Conservation (phyloP, 2,113 vertebrate species). For the Macrotus californicus region DNA sequence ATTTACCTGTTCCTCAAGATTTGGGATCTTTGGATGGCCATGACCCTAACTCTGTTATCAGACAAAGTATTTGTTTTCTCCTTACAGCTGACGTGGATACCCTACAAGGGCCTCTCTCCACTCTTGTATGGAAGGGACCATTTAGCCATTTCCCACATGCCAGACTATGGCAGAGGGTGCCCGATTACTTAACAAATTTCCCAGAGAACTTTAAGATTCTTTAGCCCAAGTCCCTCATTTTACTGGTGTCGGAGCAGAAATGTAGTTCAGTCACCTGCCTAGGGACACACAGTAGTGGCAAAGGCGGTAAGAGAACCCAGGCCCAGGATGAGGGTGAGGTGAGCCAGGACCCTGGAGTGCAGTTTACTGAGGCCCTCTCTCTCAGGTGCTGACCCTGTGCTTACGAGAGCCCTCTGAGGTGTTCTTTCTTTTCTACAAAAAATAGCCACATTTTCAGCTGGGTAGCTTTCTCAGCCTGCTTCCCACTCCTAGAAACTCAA, state of each 20-base stretch:
- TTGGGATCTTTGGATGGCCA: not conserved
- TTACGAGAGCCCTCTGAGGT: not conserved
- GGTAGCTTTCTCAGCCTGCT: not conserved
- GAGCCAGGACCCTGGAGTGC: not conserved
- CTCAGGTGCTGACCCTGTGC: not conserved
- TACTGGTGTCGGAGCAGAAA: not conserved
- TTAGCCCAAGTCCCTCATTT: not conserved
- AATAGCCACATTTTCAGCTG: not conserved
- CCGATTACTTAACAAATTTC: not conserved
- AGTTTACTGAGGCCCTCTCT: not conserved
- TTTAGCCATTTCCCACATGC: not conserved
- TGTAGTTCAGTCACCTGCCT: not conserved
- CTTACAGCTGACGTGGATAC: not conserved
- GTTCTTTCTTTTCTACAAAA: not conserved
- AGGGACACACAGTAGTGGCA: not conserved
- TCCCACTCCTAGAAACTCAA: not conserved
- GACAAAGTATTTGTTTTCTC: not conserved
- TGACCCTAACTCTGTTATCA: not conserved
- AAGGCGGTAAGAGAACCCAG: not conserved
- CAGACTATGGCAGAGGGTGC: not conserved
- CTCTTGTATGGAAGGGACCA: not conserved
- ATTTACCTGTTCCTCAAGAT: not conserved
- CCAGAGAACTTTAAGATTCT: not conserved
- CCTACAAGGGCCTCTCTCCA: not conserved
- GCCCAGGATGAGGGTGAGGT: not conserved